Evolutionary conservation across 2,888 invertebrate genomes (phyloP), one percentile per base, ranked within the genome.

Genomic region (Pristionchus arcanus): DNA sequence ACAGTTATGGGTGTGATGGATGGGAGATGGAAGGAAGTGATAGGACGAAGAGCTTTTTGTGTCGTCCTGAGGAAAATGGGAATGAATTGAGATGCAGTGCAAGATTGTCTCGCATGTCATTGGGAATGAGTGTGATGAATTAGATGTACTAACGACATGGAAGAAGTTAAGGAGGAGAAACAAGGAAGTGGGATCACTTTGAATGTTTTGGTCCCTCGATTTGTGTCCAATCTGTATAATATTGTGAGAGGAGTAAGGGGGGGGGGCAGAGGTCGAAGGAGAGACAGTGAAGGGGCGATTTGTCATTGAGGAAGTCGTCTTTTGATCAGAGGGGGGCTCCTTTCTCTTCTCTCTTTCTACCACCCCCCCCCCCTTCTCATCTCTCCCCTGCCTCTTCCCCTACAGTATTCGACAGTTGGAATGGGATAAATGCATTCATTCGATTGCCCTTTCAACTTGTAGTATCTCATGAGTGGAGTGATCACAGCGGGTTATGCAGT

Each of bases 271-370:
- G 53, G 49, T 21, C 28, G 42, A 31, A 16, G 49, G 81, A 81
- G 81, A 71, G 5, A 31, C 28, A 42, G 42, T 0, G 37, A 83
- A 31, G n/a, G 15, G 83, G 83, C 25, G 83, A 83, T 83, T 83
- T 83, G 83, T 83, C 83, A 83, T 83, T 83, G 37, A 71, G 55
- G 83, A 55, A 83, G 83, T 83, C 83, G n/a, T 31, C 83, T 83
- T 83, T 83, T 83, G 83, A 83, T 83, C 77, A 42, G 77, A 77
- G 77, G 34, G 68, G 49, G 84, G 34, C 59, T 59, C 49, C 83
- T 59, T 28, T 66, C 86, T 86, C 66, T n/a, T 66, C 37, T 86
- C 63, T 55, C 53, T 59, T 31, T 84, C 53, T 49, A 28, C 83
- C 53, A 28, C 37, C 86, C 42, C 86, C 55, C 37, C 42, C 86